Evolutionary conservation across 2,113 vertebrate genomes (phyloP).

Genomic region (Miniopterus natalensis): DNA sequence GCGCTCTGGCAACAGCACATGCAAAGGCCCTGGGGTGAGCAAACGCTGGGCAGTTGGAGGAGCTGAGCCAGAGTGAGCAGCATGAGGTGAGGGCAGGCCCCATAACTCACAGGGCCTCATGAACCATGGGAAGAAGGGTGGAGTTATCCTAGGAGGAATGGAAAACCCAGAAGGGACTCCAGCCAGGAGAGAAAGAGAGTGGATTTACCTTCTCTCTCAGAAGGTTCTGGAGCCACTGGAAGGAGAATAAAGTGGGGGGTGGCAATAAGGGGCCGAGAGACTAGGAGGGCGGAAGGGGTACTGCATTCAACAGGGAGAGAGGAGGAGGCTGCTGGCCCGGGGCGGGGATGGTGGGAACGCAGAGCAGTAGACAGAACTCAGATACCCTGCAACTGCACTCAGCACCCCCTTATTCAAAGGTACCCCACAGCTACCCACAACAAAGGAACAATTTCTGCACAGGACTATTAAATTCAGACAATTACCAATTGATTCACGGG

Average conservation of each 20-base stretch:
- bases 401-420: not conserved
- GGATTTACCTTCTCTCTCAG: not conserved
- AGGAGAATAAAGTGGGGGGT: not conserved
- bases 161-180: not conserved
- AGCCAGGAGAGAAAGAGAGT: not conserved
- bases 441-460: not conserved
- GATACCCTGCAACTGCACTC: rapidly evolving
- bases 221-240: too few relatives aligned
- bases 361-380: rapidly evolving
- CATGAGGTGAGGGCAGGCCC: too few relatives aligned
- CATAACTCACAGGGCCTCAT: not conserved
- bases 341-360: rapidly evolving
- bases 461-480: not conserved
- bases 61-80: not conserved
- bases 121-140: rapidly evolving
- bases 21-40: not conserved
- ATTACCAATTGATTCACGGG: rapidly evolving
- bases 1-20: rapidly evolving
- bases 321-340: not conserved
- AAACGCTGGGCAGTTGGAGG: not conserved
- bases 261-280: not conserved
- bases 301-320: not conserved
- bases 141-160: not conserved
- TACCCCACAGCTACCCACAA: not conserved
- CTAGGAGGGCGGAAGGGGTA: rapidly evolving